A percentile compares a stretch with the other conserved stretches of the same genome.
These are phyloP conservation scores for Rousettus madagascariensis DNA, from an alignment of 2,797 vertebrate genomes.

Conservation along the genomic window DNA sequence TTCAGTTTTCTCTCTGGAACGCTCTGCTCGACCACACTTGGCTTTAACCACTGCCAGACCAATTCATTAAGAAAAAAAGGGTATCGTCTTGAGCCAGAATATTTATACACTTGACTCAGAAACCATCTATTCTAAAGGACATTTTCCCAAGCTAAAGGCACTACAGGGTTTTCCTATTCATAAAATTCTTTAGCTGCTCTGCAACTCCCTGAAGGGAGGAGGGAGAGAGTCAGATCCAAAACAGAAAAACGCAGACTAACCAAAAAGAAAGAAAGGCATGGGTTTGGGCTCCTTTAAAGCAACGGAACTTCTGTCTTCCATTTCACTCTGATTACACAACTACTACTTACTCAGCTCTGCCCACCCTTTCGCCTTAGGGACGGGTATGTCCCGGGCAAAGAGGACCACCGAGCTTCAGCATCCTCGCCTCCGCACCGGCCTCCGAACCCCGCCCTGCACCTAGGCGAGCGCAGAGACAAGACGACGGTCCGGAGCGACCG, in stretches of 20 bases:
- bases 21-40: conserved; percentile 71
- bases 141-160: conserved; percentile 66
- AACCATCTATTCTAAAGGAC: conserved; percentile 65
- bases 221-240: background rate
- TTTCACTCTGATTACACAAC: conserved; percentile 40
- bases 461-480: background rate
- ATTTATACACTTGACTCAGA: conserved; percentile 66
- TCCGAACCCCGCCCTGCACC: background rate
- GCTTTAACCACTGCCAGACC: conserved; percentile 55
- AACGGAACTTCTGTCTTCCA: conserved; percentile 16
- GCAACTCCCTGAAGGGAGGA: conserved; percentile 40
- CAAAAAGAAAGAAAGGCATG: background rate
- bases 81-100: conserved; percentile 55
- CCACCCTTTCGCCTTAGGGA: background rate
- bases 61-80: conserved; percentile 77
- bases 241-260: background rate
- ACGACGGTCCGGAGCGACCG: background rate
- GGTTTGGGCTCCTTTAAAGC: background rate
- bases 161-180: conserved; percentile 44
- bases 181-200: conserved; percentile 59
- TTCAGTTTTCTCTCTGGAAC: conserved; percentile 68
- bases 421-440: background rate
- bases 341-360: background rate
- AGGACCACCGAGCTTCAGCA: background rate
- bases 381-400: background rate